These are phyloP conservation scores for Dorcus parallelipipedus DNA, from an alignment of 2,888 invertebrate genomes.

Conservation along the genomic window DNA sequence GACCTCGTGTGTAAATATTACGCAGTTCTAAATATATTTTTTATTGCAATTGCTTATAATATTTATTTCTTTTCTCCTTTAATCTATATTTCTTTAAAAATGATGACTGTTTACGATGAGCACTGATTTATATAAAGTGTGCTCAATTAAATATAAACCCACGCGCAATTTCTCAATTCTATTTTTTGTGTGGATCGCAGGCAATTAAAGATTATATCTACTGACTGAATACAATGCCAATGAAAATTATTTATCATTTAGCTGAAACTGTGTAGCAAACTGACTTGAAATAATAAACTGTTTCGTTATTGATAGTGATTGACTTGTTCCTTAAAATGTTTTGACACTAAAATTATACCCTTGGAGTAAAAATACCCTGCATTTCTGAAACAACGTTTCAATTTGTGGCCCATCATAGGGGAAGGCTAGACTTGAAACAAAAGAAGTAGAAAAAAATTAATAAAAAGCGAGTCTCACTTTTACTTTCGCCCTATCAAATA, in stretches of 20 bases:
- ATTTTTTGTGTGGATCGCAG: too few relatives aligned
- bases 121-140: background rate
- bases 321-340: too few relatives aligned
- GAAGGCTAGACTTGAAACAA: background rate
- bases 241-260: too few relatives aligned
- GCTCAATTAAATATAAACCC: background rate
- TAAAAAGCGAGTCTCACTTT: background rate
- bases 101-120: conserved; percentile 5
- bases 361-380: too few relatives aligned
- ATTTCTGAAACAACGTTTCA: too few relatives aligned
- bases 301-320: too few relatives aligned
- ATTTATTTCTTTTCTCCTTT: conserved; percentile 1
- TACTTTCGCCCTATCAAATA: conserved; percentile 1
- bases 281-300: too few relatives aligned
- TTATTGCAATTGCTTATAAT: conserved; percentile 4
- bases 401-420: background rate
- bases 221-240: too few relatives aligned
- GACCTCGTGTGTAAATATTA: conserved; percentile 33
- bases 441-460: conserved; percentile 2
- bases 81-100: background rate
- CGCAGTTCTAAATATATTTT: conserved; percentile 5
- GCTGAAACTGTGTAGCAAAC: too few relatives aligned
- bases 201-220: too few relatives aligned
- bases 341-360: too few relatives aligned
- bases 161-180: too few relatives aligned